These are phyloP conservation scores for Gallinago stenura DNA, from an alignment of 2,797 vertebrate genomes.

Conservation along the genomic window DNA sequence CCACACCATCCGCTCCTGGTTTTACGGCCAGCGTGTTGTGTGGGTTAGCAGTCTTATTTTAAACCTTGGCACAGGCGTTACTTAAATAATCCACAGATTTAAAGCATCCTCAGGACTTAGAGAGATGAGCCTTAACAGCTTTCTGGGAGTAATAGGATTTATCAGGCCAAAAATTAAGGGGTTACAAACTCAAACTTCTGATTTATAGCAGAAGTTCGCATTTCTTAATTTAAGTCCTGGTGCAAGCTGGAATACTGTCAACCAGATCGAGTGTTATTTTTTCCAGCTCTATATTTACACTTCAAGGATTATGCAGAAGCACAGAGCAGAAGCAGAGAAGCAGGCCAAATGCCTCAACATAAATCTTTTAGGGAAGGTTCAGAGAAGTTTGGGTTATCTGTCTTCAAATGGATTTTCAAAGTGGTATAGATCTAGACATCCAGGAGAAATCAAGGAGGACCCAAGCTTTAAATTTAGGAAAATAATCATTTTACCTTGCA, in stretches of 20 bases:
- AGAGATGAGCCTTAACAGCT: not conserved
- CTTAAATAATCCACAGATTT: conserved; percentile 24
- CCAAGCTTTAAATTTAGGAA: not conserved
- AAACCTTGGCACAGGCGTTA: not conserved
- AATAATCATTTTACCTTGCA: not conserved
- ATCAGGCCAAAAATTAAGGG: conserved; percentile 14
- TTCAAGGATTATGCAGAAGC: conserved; percentile 11
- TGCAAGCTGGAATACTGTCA: not conserved
- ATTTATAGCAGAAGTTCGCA: not conserved
- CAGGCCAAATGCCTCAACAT: not conserved
- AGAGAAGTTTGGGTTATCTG: not conserved
- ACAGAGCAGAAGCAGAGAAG: not conserved
- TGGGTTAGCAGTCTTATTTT: conserved; percentile 26
- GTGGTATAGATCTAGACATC: not conserved
- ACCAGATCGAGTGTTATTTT: conserved; percentile 31
- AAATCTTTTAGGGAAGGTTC: not conserved
- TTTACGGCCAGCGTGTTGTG: not conserved
- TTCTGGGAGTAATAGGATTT: not conserved
- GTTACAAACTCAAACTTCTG: conserved; percentile 8
- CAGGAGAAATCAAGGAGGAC: not conserved
- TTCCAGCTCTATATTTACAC: conserved; percentile 50
- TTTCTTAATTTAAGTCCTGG: conserved; percentile 3
- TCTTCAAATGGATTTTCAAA: not conserved
- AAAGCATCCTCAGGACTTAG: not conserved
- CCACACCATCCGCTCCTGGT: not conserved